phyloP scores from a whole-genome alignment of 2,797 vertebrate species.

The Eulemur mongoz region DNA sequence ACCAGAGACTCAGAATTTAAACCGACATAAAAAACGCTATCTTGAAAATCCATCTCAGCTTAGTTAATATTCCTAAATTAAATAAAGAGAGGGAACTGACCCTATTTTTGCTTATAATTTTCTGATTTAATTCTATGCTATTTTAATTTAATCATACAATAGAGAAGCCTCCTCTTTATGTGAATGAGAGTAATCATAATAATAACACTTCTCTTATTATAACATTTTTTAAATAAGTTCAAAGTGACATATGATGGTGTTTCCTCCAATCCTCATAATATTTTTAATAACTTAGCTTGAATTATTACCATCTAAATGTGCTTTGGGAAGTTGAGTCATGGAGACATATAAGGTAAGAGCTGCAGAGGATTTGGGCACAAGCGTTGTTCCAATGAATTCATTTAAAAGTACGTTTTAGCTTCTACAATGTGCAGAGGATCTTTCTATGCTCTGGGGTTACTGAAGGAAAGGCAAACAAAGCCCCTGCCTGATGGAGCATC shows the following conservation, averaged over 20 bases:
- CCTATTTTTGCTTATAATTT: background rate
- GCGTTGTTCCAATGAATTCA: background rate
- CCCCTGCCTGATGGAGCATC: background rate
- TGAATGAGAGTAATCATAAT: background rate
- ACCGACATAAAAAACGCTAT: background rate
- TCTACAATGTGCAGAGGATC: background rate
- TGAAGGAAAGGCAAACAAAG: background rate
- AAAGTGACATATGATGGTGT: background rate
- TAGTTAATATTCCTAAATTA: slow-evolving; percentile 2
- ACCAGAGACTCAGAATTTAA: slow-evolving; percentile 15
- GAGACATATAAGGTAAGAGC: background rate
- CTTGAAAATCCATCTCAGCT: background rate
- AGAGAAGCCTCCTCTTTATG: background rate
- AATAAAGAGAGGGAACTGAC: background rate
- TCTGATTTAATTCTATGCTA: background rate
- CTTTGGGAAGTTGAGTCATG: background rate
- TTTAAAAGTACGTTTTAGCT: background rate
- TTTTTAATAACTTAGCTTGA: background rate
- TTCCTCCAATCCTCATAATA: background rate
- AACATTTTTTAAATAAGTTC: slow-evolving; percentile 8
- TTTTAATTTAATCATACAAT: background rate
- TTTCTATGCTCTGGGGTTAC: background rate
- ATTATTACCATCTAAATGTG: background rate
- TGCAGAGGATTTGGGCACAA: background rate
- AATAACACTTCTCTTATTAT: background rate